These are phyloP conservation scores for Apodemus sylvaticus DNA, from an alignment of 2,113 vertebrate genomes.

Conservation along the genomic window DNA sequence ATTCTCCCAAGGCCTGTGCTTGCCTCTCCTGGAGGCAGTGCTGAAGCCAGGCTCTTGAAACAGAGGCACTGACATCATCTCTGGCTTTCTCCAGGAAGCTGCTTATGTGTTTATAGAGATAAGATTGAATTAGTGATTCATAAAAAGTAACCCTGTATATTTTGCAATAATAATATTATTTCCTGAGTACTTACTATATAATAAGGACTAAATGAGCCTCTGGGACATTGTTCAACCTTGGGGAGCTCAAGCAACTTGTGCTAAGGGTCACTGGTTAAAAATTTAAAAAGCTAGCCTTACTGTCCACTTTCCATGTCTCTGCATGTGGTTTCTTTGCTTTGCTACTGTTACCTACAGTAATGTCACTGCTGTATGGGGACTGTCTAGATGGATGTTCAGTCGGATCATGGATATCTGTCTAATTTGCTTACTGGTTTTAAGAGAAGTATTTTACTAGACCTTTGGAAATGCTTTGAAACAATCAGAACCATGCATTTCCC, in stretches of 20 bases:
- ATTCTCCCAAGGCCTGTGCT: background rate
- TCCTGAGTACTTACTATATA: background rate
- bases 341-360: background rate
- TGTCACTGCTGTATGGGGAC: background rate
- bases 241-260: background rate
- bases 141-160: background rate
- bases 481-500: background rate
- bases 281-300: background rate
- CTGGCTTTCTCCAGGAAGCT: background rate
- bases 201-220: background rate
- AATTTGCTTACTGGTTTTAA: slow-evolving; percentile 11
- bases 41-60: background rate
- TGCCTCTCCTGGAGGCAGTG: background rate
- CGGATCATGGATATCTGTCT: background rate
- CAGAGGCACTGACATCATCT: background rate
- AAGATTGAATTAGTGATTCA: background rate
- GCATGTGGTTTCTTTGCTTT: background rate
- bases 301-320: background rate
- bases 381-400: background rate
- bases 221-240: background rate
- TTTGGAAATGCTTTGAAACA: background rate
- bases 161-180: background rate
- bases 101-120: background rate
- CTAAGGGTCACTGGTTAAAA: background rate
- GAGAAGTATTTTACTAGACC: slow-evolving; percentile 24